Base-by-base conservation (phyloP, 2,888 invertebrate species). In the Physocephala rufipes region DNA sequence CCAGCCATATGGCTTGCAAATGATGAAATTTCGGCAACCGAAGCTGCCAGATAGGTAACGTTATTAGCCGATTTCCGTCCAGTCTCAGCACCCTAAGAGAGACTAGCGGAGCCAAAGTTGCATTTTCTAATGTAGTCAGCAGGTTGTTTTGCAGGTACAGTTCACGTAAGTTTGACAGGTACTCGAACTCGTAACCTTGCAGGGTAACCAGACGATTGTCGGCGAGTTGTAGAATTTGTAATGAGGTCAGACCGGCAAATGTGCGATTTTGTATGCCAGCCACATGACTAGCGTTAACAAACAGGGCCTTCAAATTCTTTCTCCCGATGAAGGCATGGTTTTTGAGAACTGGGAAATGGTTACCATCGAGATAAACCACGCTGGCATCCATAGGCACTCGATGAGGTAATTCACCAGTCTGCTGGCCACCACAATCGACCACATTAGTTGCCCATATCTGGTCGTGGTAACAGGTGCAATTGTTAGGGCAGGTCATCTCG, bases 331-430 rank as follows among this genome's bases (percentile, higher is more conserved):
- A 97, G 66, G 94, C 94, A 84, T 96, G 95, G 83, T 94, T 93
- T 83, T 94, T 92, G 67, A 97, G 87, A 81, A 94, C 92, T 67
- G 90, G 91, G 76, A 97, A 90, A 79, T 93, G 91, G 84, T 96
- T 96, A 47, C 96, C 96, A 83, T 96, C 96, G 80, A 97, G 88
- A 85, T 95, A 95, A 71, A 97, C 92, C 82, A 96, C 94, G 21
- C 97, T 96, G 7, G 95, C 95, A 83, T 97, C 96, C 95, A 97
- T 97, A 28, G 97, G 97, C 80, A 97, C 93, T 77, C 93, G 90
- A 21, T 93, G 90, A 0, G 96, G 96, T 80, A 96, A 91, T 84
- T 93, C 92, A 74, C 88, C 87, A 80, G 93, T 90, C 81, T 90
- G 89, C 85, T 94, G 92, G 2, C 91, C 91, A 74, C 95, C 94